A percentile compares a stretch with the other conserved stretches of the same genome.
Evolutionary conservation across 2,113 vertebrate genomes (phyloP).

Genomic region (Sander lucioperca): DNA sequence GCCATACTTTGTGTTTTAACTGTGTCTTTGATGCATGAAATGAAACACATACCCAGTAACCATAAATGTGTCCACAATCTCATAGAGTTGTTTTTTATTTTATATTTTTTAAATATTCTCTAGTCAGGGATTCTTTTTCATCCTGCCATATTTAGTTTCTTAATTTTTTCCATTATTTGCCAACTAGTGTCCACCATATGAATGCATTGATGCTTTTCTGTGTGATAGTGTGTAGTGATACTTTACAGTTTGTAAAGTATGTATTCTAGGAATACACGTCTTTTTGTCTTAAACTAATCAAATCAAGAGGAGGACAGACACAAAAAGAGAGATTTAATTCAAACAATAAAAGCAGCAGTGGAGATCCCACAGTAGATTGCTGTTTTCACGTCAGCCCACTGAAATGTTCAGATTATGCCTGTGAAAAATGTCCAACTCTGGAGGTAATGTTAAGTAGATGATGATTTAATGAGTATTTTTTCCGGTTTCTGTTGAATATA

Average conservation of each 20-base stretch:
- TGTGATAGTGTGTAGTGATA: background rate
- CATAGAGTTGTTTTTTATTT: no score
- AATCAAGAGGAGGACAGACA: background rate
- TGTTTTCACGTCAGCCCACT: conserved; percentile 9
- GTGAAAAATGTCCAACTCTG: background rate
- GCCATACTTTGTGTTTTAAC: conserved; percentile 7
- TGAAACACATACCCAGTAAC: conserved; percentile 34
- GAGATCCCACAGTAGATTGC: background rate
- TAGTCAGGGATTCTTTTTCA: background rate
- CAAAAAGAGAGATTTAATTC: background rate
- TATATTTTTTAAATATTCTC: no score
- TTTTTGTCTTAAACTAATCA: background rate
- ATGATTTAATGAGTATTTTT: no score
- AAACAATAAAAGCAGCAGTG: background rate
- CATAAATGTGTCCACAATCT: conserved; percentile 11
- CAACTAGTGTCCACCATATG: background rate
- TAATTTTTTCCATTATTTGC: background rate
- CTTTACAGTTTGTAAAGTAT: background rate
- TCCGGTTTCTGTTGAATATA: background rate
- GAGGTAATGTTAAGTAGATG: background rate
- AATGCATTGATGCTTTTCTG: background rate
- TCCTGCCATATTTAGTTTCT: background rate
- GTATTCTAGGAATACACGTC: background rate
- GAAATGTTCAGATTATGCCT: conserved; percentile 19
- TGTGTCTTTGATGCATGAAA: conserved; percentile 42